Percentiles rank a stretch among this genome's conserved stretches.
Evolutionary conservation across 2,888 invertebrate species (phyloP).

Genomic region (Lordiphosa fenestrarum): DNA sequence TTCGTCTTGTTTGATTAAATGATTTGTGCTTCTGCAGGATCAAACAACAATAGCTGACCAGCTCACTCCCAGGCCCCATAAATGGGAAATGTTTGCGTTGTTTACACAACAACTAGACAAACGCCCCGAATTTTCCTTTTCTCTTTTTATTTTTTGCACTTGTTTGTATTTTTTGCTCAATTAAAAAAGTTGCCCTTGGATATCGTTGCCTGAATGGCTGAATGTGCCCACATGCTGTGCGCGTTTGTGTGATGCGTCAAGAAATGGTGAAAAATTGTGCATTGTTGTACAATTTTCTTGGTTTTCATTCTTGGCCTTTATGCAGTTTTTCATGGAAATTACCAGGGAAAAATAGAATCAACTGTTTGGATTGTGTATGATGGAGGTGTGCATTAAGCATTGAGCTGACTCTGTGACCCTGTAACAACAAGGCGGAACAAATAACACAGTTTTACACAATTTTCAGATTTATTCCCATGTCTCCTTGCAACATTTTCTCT

Average conservation of each 20-base stretch:
- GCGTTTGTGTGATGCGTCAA: conserved; percentile 38
- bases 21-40: conserved; percentile 49
- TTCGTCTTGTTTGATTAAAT: conserved; percentile 53
- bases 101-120: conserved; percentile 19
- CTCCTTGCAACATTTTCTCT: no score
- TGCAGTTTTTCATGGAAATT: conserved; percentile 64
- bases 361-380: conserved; percentile 13
- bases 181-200: conserved; percentile 53
- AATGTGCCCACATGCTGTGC: conserved; percentile 71
- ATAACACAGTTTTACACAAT: no score
- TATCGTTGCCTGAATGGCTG: conserved; percentile 32
- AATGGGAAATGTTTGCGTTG: conserved; percentile 12
- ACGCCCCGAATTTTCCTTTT: conserved; percentile 8
- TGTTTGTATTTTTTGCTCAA: conserved; percentile 73
- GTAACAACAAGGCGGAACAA: no score
- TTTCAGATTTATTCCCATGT: no score
- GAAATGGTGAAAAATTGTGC: conserved; percentile 43
- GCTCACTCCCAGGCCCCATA: conserved; percentile 10
- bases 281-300: conserved; percentile 47
- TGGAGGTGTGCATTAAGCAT: background rate
- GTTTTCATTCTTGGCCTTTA: conserved; percentile 44
- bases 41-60: conserved; percentile 13
- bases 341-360: conserved; percentile 37
- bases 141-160: conserved; percentile 53
- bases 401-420: no score